Evolutionary conservation across 2,113 vertebrate species (phyloP).

Genomic region (Picathartes gymnocephalus): DNA sequence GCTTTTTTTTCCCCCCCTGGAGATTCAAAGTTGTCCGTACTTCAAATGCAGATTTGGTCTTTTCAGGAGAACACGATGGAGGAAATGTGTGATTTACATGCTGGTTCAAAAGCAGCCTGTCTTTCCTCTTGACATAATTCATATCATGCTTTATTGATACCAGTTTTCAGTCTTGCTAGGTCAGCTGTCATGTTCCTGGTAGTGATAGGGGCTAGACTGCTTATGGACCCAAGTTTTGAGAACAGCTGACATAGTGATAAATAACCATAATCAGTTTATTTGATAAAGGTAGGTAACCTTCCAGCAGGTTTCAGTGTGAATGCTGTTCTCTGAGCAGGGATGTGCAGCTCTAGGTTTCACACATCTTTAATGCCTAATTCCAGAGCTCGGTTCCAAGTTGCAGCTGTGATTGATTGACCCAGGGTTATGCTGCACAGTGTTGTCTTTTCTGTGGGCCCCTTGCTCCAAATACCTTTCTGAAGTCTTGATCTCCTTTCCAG

Average conservation of each 20-base stretch:
- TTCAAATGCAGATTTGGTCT: conserved; percentile 46
- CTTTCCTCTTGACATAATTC: background rate
- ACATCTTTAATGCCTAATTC: background rate
- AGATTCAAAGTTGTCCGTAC: background rate
- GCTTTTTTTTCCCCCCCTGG: background rate
- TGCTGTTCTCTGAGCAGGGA: background rate
- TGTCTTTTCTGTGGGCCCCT: background rate
- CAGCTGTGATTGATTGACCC: background rate
- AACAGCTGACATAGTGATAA: background rate
- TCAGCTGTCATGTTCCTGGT: background rate
- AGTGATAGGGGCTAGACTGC: background rate
- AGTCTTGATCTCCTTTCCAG: background rate
- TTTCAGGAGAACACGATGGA: background rate
- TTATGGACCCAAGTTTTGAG: background rate
- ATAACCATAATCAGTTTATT: background rate
- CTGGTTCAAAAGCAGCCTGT: background rate
- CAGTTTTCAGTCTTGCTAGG: background rate
- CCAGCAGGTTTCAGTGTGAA: background rate
- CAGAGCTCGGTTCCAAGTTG: background rate
- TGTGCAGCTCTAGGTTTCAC: accelerated
- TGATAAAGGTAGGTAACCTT: background rate
- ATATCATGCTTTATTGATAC: background rate
- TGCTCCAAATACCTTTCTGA: background rate
- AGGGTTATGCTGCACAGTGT: background rate
- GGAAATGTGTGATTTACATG: background rate